These are phyloP conservation scores for Choristoneura rosaceana DNA, from an alignment of 2,888 invertebrate species.

Conservation along the genomic window DNA sequence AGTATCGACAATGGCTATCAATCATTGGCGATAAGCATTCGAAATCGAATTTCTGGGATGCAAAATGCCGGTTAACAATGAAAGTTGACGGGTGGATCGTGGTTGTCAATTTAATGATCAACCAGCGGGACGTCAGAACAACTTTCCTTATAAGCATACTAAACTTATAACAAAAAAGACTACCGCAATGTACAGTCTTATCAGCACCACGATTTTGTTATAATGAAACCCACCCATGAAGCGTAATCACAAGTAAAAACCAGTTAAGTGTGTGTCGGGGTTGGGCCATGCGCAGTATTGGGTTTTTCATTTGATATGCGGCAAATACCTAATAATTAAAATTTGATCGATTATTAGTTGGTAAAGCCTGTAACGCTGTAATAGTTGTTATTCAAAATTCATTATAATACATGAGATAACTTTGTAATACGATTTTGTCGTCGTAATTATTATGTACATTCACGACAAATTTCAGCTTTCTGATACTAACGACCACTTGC, in stretches of 20 bases:
- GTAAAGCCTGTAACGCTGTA: too few relatives aligned
- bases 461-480: too few relatives aligned
- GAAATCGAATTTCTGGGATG: conserved; percentile 64
- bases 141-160: conserved; percentile 49
- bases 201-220: conserved; percentile 1
- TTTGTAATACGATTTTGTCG: too few relatives aligned
- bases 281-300: too few relatives aligned
- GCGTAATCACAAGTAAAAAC: background rate
- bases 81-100: conserved; percentile 72
- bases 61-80: conserved; percentile 72
- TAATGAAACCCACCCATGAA: conserved; percentile 10
- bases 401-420: too few relatives aligned
- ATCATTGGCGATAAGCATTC: conserved; percentile 57
- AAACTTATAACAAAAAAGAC: conserved; percentile 23
- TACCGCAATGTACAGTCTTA: conserved; percentile 7
- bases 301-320: too few relatives aligned
- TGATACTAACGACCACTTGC: too few relatives aligned
- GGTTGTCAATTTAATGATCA: conserved; percentile 66
- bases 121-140: conserved; percentile 55
- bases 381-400: too few relatives aligned
- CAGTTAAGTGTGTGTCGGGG: background rate
- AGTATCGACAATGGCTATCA: conserved; percentile 58
- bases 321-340: too few relatives aligned
- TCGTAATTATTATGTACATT: too few relatives aligned
- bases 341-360: too few relatives aligned